Evolutionary conservation across 2,113 vertebrate species (phyloP), one percentile per base, ranked within the genome.

Genomic region (Ariopsis seemanni): DNA sequence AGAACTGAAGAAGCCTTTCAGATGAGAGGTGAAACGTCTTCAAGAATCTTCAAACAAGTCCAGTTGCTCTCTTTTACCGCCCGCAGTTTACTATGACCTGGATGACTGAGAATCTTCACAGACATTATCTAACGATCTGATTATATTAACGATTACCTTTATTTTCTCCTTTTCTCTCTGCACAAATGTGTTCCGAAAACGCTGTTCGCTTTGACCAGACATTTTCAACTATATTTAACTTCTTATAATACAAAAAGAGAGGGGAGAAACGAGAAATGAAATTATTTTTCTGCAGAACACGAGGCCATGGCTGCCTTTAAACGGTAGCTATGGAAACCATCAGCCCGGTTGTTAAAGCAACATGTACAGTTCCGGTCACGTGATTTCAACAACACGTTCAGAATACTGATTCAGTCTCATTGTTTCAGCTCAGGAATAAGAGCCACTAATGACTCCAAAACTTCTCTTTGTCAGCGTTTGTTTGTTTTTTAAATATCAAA

Each of bases 91-190:
- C 34, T 42, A 42, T 3, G 2, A 42, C 34, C 34, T 42, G 34
- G 34, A 42, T 42, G 34, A 42, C 34, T 42, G 34, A 42, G 34
- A 42, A 42, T 42, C 34, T 42, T 42, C 34, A 42, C 34, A 42
- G 34, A 42, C 34, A 42, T 42, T 42, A 42, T 42, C 34, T 42
- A 57, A 30, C 5, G 20, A 53, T 53, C 52, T 2, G 10, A 53
- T 7, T 71, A 2, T 55, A 5, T 82, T 42, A 27, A n/a, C 5
- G 2, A 69, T 84, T 50, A 92, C 90, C 88, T 87, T 79, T 30
- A 77, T 90, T 88, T 78, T 84, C 34, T 86, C 81, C 80, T 75
- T 89, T 63, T 89, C 79, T 83, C 60, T 83, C 84, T 78, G 89
- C 79, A 89, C 74, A 85, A 25, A 42, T 15, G 62, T 77, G 86